phyloP scores from a whole-genome alignment of 2,888 invertebrate species.

The Orthonychiurus folsomi region DNA sequence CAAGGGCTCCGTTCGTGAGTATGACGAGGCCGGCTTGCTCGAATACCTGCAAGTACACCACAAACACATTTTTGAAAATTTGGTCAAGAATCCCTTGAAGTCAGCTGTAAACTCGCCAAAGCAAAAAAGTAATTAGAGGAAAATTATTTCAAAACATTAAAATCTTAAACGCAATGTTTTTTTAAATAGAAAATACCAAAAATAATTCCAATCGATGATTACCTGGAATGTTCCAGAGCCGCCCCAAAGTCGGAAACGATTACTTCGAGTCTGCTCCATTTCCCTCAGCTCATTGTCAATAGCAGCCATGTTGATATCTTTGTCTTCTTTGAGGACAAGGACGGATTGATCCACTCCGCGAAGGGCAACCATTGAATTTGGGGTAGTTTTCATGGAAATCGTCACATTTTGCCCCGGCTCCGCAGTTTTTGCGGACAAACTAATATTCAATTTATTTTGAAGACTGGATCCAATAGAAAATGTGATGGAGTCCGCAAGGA shows the following conservation, averaged over 20 bases:
- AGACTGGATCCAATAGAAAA: background rate
- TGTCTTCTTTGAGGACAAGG: conserved; percentile 60
- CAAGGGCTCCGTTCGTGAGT: conserved; percentile 22
- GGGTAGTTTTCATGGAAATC: conserved; percentile 65
- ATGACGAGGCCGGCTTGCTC: conserved; percentile 21
- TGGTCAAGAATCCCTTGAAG: no score
- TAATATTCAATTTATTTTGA: conserved; percentile 60
- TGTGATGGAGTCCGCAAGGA: background rate
- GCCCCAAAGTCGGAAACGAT: conserved; percentile 18
- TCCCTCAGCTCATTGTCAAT: conserved; percentile 54
- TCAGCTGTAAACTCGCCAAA: no score
- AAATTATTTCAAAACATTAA: no score
- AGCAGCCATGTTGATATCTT: conserved; percentile 54
- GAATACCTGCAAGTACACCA: conserved; percentile 23
- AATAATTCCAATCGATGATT: no score
- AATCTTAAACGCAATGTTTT: no score
- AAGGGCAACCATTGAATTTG: conserved; percentile 76
- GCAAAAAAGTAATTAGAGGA: no score
- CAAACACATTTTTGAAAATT: no score
- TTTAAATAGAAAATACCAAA: no score
- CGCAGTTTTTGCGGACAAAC: conserved; percentile 53
- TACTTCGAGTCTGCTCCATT: conserved; percentile 46
- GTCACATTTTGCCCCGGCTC: conserved; percentile 68
- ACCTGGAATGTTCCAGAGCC: conserved; percentile 21
- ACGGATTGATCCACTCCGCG: conserved; percentile 81